A percentile compares a stretch with the other conserved stretches of the same genome.
These are phyloP conservation scores for Carlito syrichta DNA, from an alignment of 2,113 vertebrate genomes.

Conservation along the genomic window DNA sequence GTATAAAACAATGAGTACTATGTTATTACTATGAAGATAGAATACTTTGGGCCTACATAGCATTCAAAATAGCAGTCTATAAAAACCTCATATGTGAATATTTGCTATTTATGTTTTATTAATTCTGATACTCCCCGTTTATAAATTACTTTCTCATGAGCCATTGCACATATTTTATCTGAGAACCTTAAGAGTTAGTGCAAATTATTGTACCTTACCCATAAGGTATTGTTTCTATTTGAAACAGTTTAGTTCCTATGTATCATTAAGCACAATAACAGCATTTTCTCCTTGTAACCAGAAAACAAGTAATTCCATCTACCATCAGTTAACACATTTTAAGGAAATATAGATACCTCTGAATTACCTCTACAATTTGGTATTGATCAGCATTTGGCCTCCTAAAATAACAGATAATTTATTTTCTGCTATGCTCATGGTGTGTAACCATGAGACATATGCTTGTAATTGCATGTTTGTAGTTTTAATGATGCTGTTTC, in stretches of 20 bases:
- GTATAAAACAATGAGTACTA: neutral
- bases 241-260: neutral
- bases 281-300: neutral
- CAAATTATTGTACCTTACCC: neutral
- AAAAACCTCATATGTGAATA: neutral
- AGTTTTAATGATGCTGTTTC: neutral
- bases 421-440: neutral
- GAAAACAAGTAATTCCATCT: neutral
- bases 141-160: neutral
- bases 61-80: neutral
- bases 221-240: neutral
- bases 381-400: neutral
- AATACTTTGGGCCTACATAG: neutral
- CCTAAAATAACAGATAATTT: neutral
- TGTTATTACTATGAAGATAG: neutral
- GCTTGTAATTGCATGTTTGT: neutral
- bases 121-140: neutral
- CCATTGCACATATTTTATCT: neutral
- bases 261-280: neutral
- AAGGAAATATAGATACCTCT: neutral
- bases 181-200: neutral
- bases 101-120: constrained; percentile 25
- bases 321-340: neutral
- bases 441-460: neutral
- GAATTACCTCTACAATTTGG: neutral